phyloP scores from a whole-genome alignment of 2,113 vertebrate species.

The Ptilonorhynchus violaceus region DNA sequence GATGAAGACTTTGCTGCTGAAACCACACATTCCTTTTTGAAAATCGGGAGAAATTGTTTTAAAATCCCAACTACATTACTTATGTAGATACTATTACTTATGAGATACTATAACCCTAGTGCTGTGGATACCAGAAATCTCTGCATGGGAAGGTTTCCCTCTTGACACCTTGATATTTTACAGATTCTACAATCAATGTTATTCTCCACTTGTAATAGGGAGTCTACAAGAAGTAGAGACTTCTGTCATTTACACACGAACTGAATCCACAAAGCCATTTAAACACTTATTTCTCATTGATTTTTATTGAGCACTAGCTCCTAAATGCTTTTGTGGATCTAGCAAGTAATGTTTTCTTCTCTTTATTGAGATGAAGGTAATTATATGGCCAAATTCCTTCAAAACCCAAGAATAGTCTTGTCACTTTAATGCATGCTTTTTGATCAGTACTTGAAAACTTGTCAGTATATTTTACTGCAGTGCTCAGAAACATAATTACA shows the following conservation, averaged over 20 bases:
- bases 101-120: not conserved
- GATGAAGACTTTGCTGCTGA: not conserved
- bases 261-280: not conserved
- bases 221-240: not conserved
- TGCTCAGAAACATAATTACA: constrained; percentile 22
- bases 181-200: not conserved
- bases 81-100: not conserved
- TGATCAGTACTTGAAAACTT: not conserved
- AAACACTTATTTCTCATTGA: not conserved
- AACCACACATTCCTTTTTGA: not conserved
- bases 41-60: not conserved
- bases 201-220: not conserved
- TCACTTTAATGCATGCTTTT: not conserved
- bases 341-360: not conserved
- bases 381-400: not conserved
- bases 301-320: not conserved
- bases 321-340: not conserved
- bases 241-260: not conserved
- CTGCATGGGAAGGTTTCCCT: not conserved
- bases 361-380: not conserved
- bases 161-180: not conserved
- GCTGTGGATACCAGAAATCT: not conserved
- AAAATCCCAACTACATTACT: not conserved
- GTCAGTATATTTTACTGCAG: not conserved
- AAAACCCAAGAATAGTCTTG: not conserved